These are phyloP conservation scores for Osedax frankpressi DNA, from an alignment of 2,888 invertebrate species.

Conservation along the genomic window DNA sequence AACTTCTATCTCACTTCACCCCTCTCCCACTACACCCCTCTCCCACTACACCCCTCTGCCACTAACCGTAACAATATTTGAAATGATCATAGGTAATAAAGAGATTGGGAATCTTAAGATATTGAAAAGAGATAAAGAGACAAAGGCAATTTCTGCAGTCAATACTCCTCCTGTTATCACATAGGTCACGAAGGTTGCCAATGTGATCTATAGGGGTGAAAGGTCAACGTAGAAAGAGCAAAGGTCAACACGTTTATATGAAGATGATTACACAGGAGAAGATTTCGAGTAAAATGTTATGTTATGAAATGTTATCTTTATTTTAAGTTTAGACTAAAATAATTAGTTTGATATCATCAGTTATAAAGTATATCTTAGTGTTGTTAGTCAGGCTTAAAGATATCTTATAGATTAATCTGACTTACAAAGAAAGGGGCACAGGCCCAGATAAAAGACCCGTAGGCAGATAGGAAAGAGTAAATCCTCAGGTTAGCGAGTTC, in stretches of 20 bases:
- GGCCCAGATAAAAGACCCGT: constrained; percentile 81
- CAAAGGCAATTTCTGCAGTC: constrained; percentile 81
- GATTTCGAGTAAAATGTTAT: too few species aligned
- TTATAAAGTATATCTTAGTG: too few species aligned
- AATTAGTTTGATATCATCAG: too few species aligned
- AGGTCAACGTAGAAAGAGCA: background rate
- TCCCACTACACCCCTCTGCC: too few species aligned
- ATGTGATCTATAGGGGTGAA: constrained; percentile 35
- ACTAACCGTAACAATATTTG: constrained; percentile 43
- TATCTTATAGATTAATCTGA: too few species aligned
- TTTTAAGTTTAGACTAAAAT: too few species aligned
- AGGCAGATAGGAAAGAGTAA: constrained; percentile 59
- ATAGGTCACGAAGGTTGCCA: constrained; percentile 42
- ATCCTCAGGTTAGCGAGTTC: constrained; percentile 75
- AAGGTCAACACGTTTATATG: background rate
- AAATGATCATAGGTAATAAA: constrained; percentile 86
- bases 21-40: too few species aligned
- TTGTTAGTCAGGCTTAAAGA: too few species aligned
- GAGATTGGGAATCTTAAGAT: constrained; percentile 87
- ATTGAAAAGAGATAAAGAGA: constrained; percentile 90
- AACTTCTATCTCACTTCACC: too few species aligned
- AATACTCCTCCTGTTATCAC: constrained; percentile 68
- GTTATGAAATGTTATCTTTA: too few species aligned
- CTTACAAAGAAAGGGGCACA: constrained; percentile 80
- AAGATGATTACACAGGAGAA: too few species aligned